Percentiles rank a stretch among this genome's conserved stretches.
Evolutionary conservation across 2,888 invertebrate genomes (phyloP).

Genomic region (Hipparchia semele): DNA sequence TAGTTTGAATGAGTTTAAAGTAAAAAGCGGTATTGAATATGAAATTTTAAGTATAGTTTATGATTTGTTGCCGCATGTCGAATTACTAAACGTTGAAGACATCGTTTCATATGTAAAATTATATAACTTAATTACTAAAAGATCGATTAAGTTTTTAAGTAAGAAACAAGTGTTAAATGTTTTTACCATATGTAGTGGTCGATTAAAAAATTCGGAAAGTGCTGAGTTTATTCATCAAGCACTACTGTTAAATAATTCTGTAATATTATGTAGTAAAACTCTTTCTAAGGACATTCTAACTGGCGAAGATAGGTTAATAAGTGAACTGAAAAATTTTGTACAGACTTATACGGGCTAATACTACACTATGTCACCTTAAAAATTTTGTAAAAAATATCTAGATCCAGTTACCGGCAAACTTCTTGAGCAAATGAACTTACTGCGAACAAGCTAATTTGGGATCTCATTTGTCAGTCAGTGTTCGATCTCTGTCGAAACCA

Average conservation of each 20-base stretch:
- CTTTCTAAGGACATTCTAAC: slow-evolving; percentile 37
- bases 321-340: slow-evolving; percentile 53
- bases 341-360: slow-evolving; percentile 51
- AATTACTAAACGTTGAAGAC: slow-evolving; percentile 56
- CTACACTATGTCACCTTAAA: neutral
- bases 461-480: no score
- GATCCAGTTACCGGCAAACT: no score
- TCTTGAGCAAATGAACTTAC: no score
- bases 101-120: slow-evolving; percentile 54
- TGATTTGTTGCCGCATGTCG: slow-evolving; percentile 56
- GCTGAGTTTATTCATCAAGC: slow-evolving; percentile 58
- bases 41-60: slow-evolving; percentile 62
- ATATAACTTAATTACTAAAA: slow-evolving; percentile 61
- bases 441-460: no score
- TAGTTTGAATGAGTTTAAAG: slow-evolving; percentile 57
- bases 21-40: slow-evolving; percentile 67
- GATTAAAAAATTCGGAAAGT: slow-evolving; percentile 50
- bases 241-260: slow-evolving; percentile 53
- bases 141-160: slow-evolving; percentile 60
- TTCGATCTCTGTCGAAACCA: no score
- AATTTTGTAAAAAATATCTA: no score
- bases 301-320: slow-evolving; percentile 47
- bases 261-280: slow-evolving; percentile 57
- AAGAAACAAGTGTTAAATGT: slow-evolving; percentile 62
- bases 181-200: slow-evolving; percentile 51